Evolutionary conservation across 2,888 invertebrate species (phyloP), one percentile per base, ranked within the genome.

Genomic region (Laspeyria flexula): DNA sequence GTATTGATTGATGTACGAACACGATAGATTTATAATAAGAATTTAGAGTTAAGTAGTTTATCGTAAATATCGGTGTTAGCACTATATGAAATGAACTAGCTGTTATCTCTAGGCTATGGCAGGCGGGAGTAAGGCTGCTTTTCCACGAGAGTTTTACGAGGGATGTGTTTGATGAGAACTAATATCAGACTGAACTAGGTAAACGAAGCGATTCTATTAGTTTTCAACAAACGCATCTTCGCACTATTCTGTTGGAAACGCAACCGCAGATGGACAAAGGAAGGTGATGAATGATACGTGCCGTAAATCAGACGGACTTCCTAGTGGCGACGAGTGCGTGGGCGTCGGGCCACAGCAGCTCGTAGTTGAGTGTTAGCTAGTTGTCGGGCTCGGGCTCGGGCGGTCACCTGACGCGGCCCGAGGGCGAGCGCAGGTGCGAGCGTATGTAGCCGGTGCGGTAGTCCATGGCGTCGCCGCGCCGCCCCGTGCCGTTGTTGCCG

Each of bases 331-430:
- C 9, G 40, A 51, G 45, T 0, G 35, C 29, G 30, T 16, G 18
- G 1, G 51, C 40, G 31, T 51, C 51, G 31, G 45, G 41, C 44
- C 51, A 51, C 37, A 51, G 41, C 35, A 51, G 51, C 4, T 45
- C 45, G 45, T 37, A 41, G 45, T 41, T 27, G 11, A 37, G 30
- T 16, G 51, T 27, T 31, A 25, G 51, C 45, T 45, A 52, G 45
- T 38, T 31, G 60, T 25, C 37, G 50, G 44, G 31, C 35, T 29
- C 27, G 42, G 67, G 59, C 59, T 59, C 53, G 58, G 80, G 83
- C 93, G 95, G 96, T 97, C 96, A 98, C 95, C 98, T 95, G 88
- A 98, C 98, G 88, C 97, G 95, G 83, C 98, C 98, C 64, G 97
- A 97, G 41, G 97, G 97, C 76, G 98, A 98, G 72, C 98, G 95